Evolutionary conservation across 2,113 vertebrate species (phyloP).

Genomic region (Narcine bancroftii): DNA sequence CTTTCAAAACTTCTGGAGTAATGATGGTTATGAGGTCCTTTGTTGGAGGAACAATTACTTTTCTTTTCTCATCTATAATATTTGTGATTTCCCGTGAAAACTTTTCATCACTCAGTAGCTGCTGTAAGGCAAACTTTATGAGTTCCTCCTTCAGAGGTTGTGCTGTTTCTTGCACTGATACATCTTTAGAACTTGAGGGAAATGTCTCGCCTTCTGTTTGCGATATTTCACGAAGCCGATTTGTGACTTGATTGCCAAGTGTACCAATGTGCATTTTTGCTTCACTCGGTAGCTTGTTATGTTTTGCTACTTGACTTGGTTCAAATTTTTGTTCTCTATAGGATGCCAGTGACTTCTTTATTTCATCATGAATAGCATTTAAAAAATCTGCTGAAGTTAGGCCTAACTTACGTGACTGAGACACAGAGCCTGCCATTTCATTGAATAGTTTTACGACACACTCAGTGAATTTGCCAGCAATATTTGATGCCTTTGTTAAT

Average conservation of each 20-base stretch:
- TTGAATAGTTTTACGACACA: not conserved
- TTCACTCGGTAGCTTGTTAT: not conserved
- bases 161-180: not conserved
- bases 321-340: not conserved
- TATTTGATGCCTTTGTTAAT: not conserved
- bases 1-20: not conserved
- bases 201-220: slow-evolving; percentile 20
- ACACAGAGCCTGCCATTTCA: slow-evolving; percentile 8
- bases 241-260: slow-evolving; percentile 23
- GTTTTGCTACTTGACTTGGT: not conserved
- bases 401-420: slow-evolving; percentile 15
- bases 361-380: slow-evolving; percentile 15
- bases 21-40: not conserved
- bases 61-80: not conserved
- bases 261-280: not conserved
- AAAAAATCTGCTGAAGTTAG: slow-evolving; percentile 30
- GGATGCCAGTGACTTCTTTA: not conserved
- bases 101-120: not conserved
- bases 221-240: not conserved
- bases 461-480: not conserved
- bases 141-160: slow-evolving; percentile 23
- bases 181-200: not conserved
- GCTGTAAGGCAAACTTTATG: slow-evolving; percentile 27
- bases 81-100: slow-evolving; percentile 12
- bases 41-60: not conserved